Evolutionary conservation across 1,140 invertebrate genomes (phyloP).

Genomic region (Theocolax elegans): DNA sequence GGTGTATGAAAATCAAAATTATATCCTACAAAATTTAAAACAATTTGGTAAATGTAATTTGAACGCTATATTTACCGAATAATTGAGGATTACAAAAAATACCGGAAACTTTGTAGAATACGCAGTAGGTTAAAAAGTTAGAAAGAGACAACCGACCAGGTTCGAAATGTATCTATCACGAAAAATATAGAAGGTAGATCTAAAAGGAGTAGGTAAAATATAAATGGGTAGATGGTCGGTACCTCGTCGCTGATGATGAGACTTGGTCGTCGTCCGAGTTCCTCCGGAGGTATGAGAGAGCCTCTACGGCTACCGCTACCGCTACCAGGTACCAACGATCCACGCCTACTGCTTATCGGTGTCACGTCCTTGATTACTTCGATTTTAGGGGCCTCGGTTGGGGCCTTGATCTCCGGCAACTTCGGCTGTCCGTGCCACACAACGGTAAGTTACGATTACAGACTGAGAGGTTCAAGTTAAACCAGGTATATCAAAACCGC

Average conservation of each 20-base stretch:
- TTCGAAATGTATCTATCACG: too few relatives aligned
- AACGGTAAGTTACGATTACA: neutral
- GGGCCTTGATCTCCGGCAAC: slow-evolving; percentile 78
- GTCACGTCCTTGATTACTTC: slow-evolving; percentile 84
- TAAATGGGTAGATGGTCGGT: slow-evolving; percentile 47
- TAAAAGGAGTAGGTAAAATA: neutral
- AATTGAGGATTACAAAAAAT: too few relatives aligned
- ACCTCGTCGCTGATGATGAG: slow-evolving; percentile 95
- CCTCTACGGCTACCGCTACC: slow-evolving; percentile 79
- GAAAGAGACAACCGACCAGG: too few relatives aligned
- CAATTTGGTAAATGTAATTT: too few relatives aligned
- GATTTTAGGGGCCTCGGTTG: slow-evolving; percentile 81
- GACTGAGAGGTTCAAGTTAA: too few relatives aligned
- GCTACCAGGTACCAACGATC: slow-evolving; percentile 80
- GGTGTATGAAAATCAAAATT: too few relatives aligned
- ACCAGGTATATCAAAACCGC: too few relatives aligned
- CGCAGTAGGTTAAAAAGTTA: neutral
- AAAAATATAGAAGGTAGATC: neutral
- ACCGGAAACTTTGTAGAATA: neutral
- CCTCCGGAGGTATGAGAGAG: slow-evolving; percentile 86
- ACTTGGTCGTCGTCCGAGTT: slow-evolving; percentile 84
- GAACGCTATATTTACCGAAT: too few relatives aligned
- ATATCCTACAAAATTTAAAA: too few relatives aligned
- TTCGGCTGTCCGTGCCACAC: slow-evolving; percentile 40
- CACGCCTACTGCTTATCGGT: slow-evolving; percentile 75